These are phyloP conservation scores for Hydractinia symbiolongicarpus DNA, from an alignment of 30 jellyfish, hydroid and myxozoan species.

Conservation along the genomic window DNA sequence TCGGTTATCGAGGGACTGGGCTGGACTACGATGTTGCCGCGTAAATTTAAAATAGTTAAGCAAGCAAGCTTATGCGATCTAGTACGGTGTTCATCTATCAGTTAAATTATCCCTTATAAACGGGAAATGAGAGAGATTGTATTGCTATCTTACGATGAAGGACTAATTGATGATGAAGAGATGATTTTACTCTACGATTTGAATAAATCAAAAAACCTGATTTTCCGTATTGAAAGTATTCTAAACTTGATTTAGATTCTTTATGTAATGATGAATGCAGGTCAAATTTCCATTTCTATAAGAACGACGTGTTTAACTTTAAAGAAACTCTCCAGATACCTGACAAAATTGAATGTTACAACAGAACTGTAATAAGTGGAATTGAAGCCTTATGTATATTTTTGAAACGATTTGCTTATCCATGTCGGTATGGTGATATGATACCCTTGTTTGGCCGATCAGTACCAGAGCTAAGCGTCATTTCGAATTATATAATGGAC, in stretches of 20 bases:
- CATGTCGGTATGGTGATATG: no score
- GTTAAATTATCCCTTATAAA: no score
- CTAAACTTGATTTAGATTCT: background rate
- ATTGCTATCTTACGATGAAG: no score
- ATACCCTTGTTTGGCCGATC: constrained; percentile 47
- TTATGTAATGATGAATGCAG: constrained; percentile 7
- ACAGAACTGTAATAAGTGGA: constrained; percentile 38
- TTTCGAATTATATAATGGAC: constrained; percentile 30
- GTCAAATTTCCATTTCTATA: constrained; percentile 26
- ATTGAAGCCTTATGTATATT: constrained; percentile 37
- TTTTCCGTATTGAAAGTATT: background rate
- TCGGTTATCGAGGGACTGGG: no score
- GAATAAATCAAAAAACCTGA: background rate
- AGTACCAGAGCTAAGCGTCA: constrained; percentile 39
- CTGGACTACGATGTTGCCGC: no score
- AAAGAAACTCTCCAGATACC: constrained; percentile 29
- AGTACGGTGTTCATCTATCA: no score
- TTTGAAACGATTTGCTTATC: no score
- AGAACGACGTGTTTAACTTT: constrained; percentile 30
- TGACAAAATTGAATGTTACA: constrained; percentile 21
- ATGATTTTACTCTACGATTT: no score
- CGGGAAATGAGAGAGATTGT: no score
- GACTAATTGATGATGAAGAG: no score
- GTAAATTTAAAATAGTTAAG: no score
- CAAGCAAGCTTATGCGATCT: no score